phyloP scores from a whole-genome alignment of 2,113 vertebrate species.

The Corynorhinus townsendii region DNA sequence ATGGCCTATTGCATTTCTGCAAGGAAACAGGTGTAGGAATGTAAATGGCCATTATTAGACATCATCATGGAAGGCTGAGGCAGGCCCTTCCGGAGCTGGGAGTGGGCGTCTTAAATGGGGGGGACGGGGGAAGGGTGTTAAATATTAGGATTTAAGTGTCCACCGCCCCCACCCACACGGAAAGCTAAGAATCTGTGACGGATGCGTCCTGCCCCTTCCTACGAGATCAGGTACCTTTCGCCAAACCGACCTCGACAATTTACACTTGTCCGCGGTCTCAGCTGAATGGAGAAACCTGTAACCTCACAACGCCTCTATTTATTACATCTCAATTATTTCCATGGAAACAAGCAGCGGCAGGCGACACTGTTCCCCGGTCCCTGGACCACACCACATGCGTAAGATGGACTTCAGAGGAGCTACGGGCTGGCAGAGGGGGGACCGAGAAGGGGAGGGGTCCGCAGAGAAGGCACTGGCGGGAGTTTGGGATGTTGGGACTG shows the following conservation, averaged over 20 bases:
- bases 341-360: constrained; percentile 80
- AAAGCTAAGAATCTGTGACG: constrained; percentile 51
- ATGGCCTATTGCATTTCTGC: constrained; percentile 69
- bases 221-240: constrained; percentile 60
- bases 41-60: constrained; percentile 66
- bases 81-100: constrained; percentile 42
- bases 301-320: constrained; percentile 83
- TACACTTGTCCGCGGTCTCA: constrained; percentile 79
- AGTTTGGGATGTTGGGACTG: background rate
- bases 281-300: constrained; percentile 81
- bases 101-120: background rate
- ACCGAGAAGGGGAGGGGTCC: constrained; percentile 6
- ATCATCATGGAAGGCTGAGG: constrained; percentile 58
- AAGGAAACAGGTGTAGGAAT: constrained; percentile 71
- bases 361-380: constrained; percentile 72
- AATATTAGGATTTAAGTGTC: constrained; percentile 26
- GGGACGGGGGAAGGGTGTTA: background rate
- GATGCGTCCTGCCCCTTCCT: constrained; percentile 53
- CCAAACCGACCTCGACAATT: constrained; percentile 74
- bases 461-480: background rate
- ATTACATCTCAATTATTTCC: constrained; percentile 86
- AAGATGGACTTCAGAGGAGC: constrained; percentile 68
- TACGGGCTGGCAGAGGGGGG: background rate
- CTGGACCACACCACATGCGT: constrained; percentile 75
- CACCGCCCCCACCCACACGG: background rate